These are phyloP conservation scores for Hirtodrosophila histrioides DNA, from an alignment of 2,888 invertebrate genomes.

Conservation along the genomic window DNA sequence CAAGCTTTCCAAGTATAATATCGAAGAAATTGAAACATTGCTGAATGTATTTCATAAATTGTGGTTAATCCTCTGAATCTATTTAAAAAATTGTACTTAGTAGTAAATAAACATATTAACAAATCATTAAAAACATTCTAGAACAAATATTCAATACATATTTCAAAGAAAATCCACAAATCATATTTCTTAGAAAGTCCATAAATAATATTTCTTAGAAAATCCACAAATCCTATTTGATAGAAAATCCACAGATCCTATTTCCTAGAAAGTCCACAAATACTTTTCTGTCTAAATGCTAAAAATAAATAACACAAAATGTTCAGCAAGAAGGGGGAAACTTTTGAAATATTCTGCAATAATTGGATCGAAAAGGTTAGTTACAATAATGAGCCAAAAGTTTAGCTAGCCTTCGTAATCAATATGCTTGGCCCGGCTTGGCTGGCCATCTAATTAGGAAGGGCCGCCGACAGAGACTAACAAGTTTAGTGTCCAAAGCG, in stretches of 20 bases:
- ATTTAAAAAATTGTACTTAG: no score
- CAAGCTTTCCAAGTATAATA: no score
- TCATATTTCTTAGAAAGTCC: constrained; percentile 33
- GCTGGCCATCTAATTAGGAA: constrained; percentile 53
- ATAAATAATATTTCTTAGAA: not conserved
- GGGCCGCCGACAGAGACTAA: constrained; percentile 31
- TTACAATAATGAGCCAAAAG: constrained; percentile 19
- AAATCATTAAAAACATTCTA: not conserved
- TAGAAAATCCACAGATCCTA: constrained; percentile 15
- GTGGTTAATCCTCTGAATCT: no score
- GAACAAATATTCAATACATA: not conserved
- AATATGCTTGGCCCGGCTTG: constrained; percentile 42
- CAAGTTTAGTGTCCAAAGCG: constrained; percentile 37
- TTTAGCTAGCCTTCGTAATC: constrained; percentile 37
- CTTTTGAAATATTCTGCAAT: constrained; percentile 20
- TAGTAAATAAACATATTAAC: no score
- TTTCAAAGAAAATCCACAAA: not conserved
- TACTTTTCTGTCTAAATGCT: not conserved
- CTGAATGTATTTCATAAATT: no score
- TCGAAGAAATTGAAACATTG: no score
- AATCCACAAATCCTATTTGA: no score
- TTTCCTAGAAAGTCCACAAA: constrained; percentile 28
- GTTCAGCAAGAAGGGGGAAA: constrained; percentile 12
- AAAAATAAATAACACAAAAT: not conserved
- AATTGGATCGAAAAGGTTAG: constrained; percentile 22